Percentiles rank a stretch among this genome's conserved stretches.
These are phyloP conservation scores for Argyra leucocephala DNA, from an alignment of 2,888 invertebrate species.

Conservation along the genomic window DNA sequence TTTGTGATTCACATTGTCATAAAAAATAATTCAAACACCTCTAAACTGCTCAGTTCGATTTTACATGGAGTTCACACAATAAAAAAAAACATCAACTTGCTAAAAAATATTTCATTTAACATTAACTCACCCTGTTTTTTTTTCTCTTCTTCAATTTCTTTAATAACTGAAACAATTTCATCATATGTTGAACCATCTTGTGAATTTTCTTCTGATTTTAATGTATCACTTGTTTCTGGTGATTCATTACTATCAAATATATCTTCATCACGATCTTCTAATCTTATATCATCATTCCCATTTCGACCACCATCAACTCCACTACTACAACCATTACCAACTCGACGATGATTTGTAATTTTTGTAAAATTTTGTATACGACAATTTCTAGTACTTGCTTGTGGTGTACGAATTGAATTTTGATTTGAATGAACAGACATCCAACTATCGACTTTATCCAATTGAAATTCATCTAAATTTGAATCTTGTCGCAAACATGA, in stretches of 20 bases:
- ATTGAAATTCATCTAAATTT: slow-evolving; percentile 39
- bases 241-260: slow-evolving; percentile 5
- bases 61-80: not conserved
- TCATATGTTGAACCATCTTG: slow-evolving; percentile 41
- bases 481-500: slow-evolving; percentile 35
- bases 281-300: slow-evolving; percentile 22
- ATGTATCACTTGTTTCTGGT: slow-evolving; percentile 29
- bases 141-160: slow-evolving; percentile 42
- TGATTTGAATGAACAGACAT: slow-evolving; percentile 37
- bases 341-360: slow-evolving; percentile 17
- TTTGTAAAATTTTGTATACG: slow-evolving; percentile 19
- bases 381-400: not conserved
- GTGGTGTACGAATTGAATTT: not conserved
- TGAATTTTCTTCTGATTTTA: slow-evolving; percentile 36
- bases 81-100: no score
- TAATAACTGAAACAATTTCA: slow-evolving; percentile 43
- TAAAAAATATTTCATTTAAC: not conserved
- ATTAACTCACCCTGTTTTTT: slow-evolving; percentile 34
- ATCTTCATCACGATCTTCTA: slow-evolving; percentile 10
- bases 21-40: no score
- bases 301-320: no score
- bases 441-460: slow-evolving; percentile 44
- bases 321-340: slow-evolving; percentile 15
- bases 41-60: not conserved
- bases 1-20: no score